Evolutionary conservation across 2,797 vertebrate genomes (phyloP), one percentile per base, ranked within the genome.

Genomic region (Sebastes steindachneri): DNA sequence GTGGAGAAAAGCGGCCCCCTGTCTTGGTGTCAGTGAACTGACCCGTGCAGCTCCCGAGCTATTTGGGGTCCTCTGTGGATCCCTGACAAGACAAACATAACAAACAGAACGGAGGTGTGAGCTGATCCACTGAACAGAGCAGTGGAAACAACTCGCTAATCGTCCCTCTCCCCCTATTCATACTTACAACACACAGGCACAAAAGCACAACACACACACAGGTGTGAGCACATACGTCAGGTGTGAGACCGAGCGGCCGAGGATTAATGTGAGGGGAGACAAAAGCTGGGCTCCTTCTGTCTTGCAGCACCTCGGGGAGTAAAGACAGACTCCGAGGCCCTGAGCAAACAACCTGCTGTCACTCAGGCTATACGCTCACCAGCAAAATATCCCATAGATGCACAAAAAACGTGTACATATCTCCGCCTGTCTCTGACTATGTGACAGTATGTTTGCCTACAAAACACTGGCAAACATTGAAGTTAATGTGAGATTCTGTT

Each of bases 71-170:
- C 57, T 84, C 79, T 21, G 77, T 77, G 89, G 88, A 80, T 86
- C 79, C 89, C 77, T 80, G 87, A 92, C 90, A 82, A 88, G 89
- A 84, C 90, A 94, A 94, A 88, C 82, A 86, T 73, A 92, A 95
- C 94, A 96, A 96, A 91, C 75, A 80, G 75, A 69, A 77, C 69
- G 4, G 72, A 93, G 94, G 92, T 94, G 93, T 91, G 91, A 95
- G 90, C 75, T 81, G 90, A 93, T 91, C 89, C 64, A 25, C 14
- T n/a, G 76, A 86, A 41, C 71, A 31, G 74, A 82, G 83, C 69
- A 54, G 85, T 79, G 84, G 85, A 92, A 90, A 82, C 79, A 80
- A 88, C 82, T 57, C 3, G 58, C 86, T 87, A 84, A 89, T 83
- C 66, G 37, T 65, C 77, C 79, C 72, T 53, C 75, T 80, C 25